phyloP scores from a whole-genome alignment of 1,140 invertebrate genomes.

The Drosophila bifasciata region DNA sequence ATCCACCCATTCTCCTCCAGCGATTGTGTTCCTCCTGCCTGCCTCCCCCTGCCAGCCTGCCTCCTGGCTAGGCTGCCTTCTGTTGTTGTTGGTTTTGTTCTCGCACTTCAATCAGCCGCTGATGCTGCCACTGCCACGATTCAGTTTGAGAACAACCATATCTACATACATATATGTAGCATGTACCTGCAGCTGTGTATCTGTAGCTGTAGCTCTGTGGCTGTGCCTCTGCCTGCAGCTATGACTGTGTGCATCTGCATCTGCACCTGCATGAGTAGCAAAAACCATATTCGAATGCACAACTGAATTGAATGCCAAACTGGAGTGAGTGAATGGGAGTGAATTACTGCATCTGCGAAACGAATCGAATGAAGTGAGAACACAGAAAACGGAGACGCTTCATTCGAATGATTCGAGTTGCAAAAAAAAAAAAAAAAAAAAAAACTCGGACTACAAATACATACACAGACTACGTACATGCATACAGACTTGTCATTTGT shows the following conservation, averaged over 20 bases:
- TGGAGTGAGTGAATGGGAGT: too few relatives aligned
- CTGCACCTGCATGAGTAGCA: too few relatives aligned
- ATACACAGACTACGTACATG: too few relatives aligned
- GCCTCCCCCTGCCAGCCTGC: conserved; percentile 9
- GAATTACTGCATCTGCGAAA: too few relatives aligned
- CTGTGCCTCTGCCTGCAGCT: conserved; percentile 13
- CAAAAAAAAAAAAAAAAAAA: too few relatives aligned
- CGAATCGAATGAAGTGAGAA: too few relatives aligned
- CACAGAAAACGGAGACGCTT: too few relatives aligned
- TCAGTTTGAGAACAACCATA: conserved; percentile 32
- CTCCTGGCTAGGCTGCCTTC: conserved; percentile 27
- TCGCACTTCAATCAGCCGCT: conserved; percentile 43
- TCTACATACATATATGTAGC: conserved; percentile 35
- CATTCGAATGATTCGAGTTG: too few relatives aligned
- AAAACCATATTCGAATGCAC: too few relatives aligned
- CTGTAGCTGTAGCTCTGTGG: not conserved
- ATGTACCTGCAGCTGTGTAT: conserved; percentile 13
- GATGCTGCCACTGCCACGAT: conserved; percentile 34
- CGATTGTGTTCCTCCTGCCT: not conserved
- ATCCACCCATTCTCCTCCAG: not conserved
- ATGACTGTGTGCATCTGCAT: conserved; percentile 43
- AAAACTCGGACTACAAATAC: too few relatives aligned
- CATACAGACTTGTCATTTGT: too few relatives aligned
- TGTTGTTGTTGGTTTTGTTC: conserved; percentile 26
- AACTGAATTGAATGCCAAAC: too few relatives aligned